Evolutionary conservation across 2,797 vertebrate species (phyloP), one percentile per base, ranked within the genome.

Genomic region (Mormyrops boulengeri): DNA sequence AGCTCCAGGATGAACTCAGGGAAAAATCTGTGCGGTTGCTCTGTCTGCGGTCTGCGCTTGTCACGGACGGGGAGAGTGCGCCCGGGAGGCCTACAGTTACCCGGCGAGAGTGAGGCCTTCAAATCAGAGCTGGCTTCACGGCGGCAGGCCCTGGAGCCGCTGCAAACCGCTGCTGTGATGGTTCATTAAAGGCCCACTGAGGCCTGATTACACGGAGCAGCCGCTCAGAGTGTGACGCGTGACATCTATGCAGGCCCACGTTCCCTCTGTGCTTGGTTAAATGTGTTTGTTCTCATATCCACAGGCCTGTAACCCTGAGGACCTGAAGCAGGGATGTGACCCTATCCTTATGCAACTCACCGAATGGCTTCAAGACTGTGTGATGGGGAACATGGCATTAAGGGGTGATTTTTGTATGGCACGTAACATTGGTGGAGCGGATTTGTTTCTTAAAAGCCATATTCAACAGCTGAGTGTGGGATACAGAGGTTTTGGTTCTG

Each of bases 271-370:
- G 84, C 12, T 30, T 69, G 84, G 26, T 30, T 53, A 50, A 50
- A 86, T 95, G 92, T 95, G 94, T 93, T 93, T 90, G 30, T 94
- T 88, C 94, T 88, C 92, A 91, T 92, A 89, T 95, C 93, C 84
- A 91, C 95, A 96, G 96, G 96, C 92, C 94, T 97, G 93, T 97
- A 95, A 94, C 92, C 93, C 94, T 2, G 92, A 92, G 90, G 91
- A 93, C 52, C 85, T 57, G 52, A 26, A 87, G 94, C 92, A 86
- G 1, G 89, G 93, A 95, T 94, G 94, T 93, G 93, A 93, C 95
- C 93, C 94, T 94, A 95, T 94, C 91, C 94, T 96, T 96, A 97
- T 96, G 96, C 96, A 96, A 96, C 95, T 93, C 91, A 93, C 93
- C 92, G 94, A 95, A 95, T 93, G 95, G 96, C 96, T 96, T 95